phyloP scores from a whole-genome alignment of 2,888 invertebrate genomes.

The Molanna angustata region DNA sequence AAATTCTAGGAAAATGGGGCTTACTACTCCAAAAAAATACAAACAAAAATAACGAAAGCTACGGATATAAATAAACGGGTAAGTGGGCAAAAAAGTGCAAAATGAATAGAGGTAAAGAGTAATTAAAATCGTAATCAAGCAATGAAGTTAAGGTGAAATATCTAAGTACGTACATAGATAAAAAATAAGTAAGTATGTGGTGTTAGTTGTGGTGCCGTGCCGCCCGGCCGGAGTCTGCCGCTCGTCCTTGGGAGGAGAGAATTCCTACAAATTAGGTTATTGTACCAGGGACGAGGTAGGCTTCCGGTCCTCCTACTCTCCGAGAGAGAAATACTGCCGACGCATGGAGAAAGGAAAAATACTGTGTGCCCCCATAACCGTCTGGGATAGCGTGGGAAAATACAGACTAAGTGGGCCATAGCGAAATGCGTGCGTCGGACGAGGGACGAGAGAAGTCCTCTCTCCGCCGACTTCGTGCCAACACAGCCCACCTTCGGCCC shows the following conservation, averaged over 20 bases:
- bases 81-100: too few relatives aligned
- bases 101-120: too few relatives aligned
- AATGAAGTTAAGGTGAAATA: too few relatives aligned
- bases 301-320: constrained; percentile 4
- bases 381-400: constrained; percentile 30
- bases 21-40: too few relatives aligned
- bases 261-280: constrained; percentile 60
- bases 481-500: background rate
- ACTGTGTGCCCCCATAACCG: constrained; percentile 20
- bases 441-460: constrained; percentile 10
- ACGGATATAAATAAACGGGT: too few relatives aligned
- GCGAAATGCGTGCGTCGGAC: constrained; percentile 15
- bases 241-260: constrained; percentile 54
- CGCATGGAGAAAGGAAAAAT: constrained; percentile 26
- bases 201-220: constrained; percentile 38
- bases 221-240: constrained; percentile 45
- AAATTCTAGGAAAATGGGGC: too few relatives aligned
- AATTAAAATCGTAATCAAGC: too few relatives aligned
- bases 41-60: too few relatives aligned
- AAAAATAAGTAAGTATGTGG: background rate
- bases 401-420: constrained; percentile 19
- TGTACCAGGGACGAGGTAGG: constrained; percentile 39
- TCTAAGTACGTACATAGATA: background rate
- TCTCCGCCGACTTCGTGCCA: constrained; percentile 6
- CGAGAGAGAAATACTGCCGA: constrained; percentile 15